Conservation (phyloP, 2,797 vertebrate genomes). For the Antrozous pallidus region DNA sequence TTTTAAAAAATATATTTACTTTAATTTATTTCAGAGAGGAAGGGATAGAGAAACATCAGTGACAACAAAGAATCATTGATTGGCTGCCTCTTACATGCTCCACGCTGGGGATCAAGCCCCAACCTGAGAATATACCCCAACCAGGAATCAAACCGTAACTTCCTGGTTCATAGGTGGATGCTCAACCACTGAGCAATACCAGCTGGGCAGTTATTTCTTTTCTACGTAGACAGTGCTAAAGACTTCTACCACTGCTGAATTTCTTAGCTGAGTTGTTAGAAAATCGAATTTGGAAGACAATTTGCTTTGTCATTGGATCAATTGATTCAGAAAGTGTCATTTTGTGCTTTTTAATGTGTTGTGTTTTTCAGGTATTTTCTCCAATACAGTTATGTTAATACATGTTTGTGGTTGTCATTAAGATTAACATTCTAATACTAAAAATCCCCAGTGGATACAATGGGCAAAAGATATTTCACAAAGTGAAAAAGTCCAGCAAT, state of each 20-base stretch:
- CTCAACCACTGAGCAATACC: too few species aligned
- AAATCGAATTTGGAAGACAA: neutral
- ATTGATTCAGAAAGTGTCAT: neutral
- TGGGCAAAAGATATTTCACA: neutral
- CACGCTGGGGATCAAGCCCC: too few species aligned
- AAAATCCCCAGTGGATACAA: neutral
- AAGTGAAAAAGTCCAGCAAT: neutral
- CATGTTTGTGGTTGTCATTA: neutral
- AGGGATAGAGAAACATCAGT: too few species aligned
- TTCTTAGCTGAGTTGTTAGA: neutral
- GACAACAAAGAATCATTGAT: too few species aligned
- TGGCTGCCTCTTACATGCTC: too few species aligned
- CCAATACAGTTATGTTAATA: neutral
- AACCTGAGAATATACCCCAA: too few species aligned
- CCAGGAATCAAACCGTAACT: too few species aligned
- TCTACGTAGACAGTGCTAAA: neutral
- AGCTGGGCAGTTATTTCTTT: neutral
- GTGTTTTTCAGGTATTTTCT: neutral
- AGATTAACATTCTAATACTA: neutral
- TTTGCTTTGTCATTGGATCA: neutral
- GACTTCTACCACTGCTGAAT: neutral
- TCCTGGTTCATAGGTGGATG: too few species aligned
- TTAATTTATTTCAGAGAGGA: too few species aligned
- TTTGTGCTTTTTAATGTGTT: neutral
- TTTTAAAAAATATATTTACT: neutral